Percentiles rank a stretch among this genome's conserved stretches.
These are phyloP conservation scores for Lithobates sylvaticus DNA, from an alignment of 2,797 vertebrate species.

Conservation along the genomic window DNA sequence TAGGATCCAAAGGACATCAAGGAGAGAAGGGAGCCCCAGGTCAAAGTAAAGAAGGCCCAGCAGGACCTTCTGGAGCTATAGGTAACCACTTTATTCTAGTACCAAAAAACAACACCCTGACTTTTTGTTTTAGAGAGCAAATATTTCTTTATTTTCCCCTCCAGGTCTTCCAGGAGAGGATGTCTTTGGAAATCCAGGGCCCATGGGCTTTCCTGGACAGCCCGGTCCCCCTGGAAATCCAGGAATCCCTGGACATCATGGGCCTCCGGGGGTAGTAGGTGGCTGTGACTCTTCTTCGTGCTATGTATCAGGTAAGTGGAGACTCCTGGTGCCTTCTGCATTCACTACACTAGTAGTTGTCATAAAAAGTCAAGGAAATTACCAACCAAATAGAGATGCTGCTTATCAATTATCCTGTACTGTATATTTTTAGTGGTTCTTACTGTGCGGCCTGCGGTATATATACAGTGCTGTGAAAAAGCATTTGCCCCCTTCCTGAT, in stretches of 20 bases:
- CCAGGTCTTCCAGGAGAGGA: slow-evolving; percentile 70
- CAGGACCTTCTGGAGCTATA: slow-evolving; percentile 66
- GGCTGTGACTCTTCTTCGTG: slow-evolving; percentile 69
- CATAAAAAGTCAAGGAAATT: too few species aligned
- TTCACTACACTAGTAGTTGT: too few species aligned
- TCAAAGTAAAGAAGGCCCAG: slow-evolving; percentile 63
- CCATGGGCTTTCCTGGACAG: slow-evolving; percentile 66
- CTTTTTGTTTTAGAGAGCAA: not conserved
- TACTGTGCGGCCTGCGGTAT: too few species aligned
- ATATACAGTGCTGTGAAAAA: too few species aligned
- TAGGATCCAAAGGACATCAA: slow-evolving; percentile 71
- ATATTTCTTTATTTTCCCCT: not conserved
- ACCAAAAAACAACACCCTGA: not conserved
- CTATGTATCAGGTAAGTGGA: slow-evolving; percentile 23
- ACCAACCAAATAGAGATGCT: too few species aligned
- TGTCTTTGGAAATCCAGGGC: slow-evolving; percentile 69
- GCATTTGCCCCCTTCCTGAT: too few species aligned
- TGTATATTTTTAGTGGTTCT: too few species aligned
- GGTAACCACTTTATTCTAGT: slow-evolving; percentile 60
- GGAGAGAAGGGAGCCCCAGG: slow-evolving; percentile 68
- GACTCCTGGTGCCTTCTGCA: too few species aligned
- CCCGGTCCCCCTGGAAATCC: slow-evolving; percentile 68
- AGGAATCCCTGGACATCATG: slow-evolving; percentile 67
- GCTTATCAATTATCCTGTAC: too few species aligned
- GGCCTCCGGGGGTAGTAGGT: slow-evolving; percentile 66